Evolutionary conservation across 2,888 invertebrate genomes (phyloP), one percentile per base, ranked within the genome.

Genomic region (Osmoderma eremita): DNA sequence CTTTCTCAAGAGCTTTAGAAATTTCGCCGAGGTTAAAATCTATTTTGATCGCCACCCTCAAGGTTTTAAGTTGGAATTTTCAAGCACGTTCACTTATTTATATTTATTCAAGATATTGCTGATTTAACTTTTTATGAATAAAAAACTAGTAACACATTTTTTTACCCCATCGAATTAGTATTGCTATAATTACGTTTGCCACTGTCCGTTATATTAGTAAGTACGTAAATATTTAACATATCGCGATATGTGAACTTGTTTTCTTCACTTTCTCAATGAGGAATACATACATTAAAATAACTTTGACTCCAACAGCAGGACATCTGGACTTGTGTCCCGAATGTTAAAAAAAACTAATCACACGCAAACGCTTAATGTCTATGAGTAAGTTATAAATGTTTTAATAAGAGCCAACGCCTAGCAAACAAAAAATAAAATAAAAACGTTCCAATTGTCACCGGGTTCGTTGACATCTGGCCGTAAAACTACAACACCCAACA

Each of bases 391-490:
- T 56, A 42, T 45, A 42, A 18, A 45, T 48, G 38, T 15, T 39
- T 53, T 17, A 38, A 61, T 45, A 45, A 48, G 30, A 45, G 58
- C 58, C 58, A 61, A 61, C 58, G 45, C 58, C 58, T 17, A 20
- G 48, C 12, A 48, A 18, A 45, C 36, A 53, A 50, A 53, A n/a
- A n/a, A n/a, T n/a, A n/a, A n/a, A n/a, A n/a, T n/a, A n/a, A 53
- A 53, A 18, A 42, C 56, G 58, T 61, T 61, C 45, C 58, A 48
- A 45, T 61, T 61, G 58, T 61, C 58, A 53, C 53, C 17, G 58
- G 15, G 56, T 56, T 61, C 58, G 58, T 45, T 61, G 58, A 61
- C 58, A 48, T 61, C 58, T 45, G 48, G 58, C 5, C 58, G 58
- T 61, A 61, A 48, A 61, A 45, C 45, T 61, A 61, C 39, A 63